Conservation (phyloP, 2,888 invertebrate genomes). For the Tetranychus piercei region DNA sequence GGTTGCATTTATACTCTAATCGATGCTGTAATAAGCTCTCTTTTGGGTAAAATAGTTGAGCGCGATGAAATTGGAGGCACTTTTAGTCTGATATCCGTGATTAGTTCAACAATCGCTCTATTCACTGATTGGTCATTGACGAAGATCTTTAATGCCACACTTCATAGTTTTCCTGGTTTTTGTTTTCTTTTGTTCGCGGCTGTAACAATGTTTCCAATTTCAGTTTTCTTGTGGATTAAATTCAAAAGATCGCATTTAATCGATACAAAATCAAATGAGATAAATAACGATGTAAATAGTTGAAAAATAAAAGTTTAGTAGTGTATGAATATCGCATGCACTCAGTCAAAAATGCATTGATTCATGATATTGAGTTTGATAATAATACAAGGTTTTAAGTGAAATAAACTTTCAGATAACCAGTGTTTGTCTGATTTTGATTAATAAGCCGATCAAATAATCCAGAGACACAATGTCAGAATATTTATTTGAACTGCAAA, state of each 20-base stretch:
- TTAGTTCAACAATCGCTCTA: background rate
- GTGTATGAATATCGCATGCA: no score
- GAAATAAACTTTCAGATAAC: no score
- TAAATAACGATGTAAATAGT: no score
- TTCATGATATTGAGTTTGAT: no score
- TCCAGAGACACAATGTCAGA: no score
- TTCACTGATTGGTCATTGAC: background rate
- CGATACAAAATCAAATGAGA: no score
- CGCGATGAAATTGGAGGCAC: background rate
- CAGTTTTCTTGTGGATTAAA: background rate
- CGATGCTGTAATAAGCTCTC: background rate
- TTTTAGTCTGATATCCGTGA: background rate
- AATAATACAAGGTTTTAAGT: no score
- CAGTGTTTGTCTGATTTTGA: no score
- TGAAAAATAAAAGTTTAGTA: no score
- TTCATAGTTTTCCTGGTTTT: background rate
- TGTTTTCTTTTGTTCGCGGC: background rate
- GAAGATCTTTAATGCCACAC: background rate
- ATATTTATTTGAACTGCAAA: no score
- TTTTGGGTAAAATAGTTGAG: background rate
- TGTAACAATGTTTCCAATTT: background rate
- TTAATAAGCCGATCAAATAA: no score
- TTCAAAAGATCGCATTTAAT: background rate
- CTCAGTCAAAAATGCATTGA: no score
- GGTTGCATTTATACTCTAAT: background rate